phyloP scores from a whole-genome alignment of 2,113 vertebrate genomes.

The Semnopithecus entellus region DNA sequence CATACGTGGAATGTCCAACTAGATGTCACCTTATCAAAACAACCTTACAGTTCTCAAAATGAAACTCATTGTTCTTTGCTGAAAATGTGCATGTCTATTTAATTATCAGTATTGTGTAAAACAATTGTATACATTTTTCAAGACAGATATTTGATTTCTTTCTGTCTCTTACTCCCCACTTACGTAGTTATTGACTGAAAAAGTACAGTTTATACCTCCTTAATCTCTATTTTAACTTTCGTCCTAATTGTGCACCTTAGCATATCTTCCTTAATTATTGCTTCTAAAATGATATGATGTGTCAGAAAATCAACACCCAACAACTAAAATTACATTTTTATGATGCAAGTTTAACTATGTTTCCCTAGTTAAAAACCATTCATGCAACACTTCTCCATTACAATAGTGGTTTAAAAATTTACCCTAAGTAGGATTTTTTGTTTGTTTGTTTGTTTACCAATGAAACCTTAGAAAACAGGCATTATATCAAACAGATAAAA shows the following conservation, averaged over 20 bases:
- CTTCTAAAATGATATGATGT: not conserved
- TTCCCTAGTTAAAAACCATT: not conserved
- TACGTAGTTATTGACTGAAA: not conserved
- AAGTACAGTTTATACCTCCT: not conserved
- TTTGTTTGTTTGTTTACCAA: not conserved
- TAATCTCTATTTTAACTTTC: not conserved
- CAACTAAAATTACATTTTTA: not conserved
- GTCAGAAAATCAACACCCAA: not conserved
- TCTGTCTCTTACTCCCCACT: not conserved
- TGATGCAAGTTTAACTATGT: not conserved
- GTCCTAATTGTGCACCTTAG: not conserved
- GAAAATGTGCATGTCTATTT: not conserved
- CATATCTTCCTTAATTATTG: not conserved
- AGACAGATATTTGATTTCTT: not conserved
- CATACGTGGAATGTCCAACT: not conserved
- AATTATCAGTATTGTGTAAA: not conserved
- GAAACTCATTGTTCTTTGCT: not conserved
- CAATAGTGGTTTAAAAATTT: not conserved
- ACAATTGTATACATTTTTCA: not conserved
- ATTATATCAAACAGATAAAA: not conserved
- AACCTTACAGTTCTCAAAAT: not conserved
- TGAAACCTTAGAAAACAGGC: not conserved
- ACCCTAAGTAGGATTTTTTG: not conserved
- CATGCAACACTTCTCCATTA: not conserved
- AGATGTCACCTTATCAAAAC: not conserved